Conservation (phyloP, 1,140 invertebrate species). For the Papilio machaon region DNA sequence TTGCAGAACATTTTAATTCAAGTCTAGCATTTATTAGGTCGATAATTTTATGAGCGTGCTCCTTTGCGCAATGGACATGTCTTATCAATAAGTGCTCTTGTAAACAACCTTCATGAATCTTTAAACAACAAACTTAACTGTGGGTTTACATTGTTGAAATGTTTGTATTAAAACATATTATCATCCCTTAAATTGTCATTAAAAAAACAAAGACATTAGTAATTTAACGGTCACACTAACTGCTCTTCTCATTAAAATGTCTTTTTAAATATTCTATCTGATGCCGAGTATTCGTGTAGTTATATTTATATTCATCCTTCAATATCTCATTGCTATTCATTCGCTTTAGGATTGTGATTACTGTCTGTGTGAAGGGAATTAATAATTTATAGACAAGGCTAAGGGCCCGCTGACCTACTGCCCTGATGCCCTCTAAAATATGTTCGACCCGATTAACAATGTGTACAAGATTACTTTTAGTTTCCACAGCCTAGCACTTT, state of each 20-base stretch:
- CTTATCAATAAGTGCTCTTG: slow-evolving; percentile 6
- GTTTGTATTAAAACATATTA: too few species aligned
- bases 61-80: not conserved
- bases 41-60: too few species aligned
- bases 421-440: slow-evolving; percentile 23
- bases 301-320: not conserved
- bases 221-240: too few species aligned
- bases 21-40: not conserved
- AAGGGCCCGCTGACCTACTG: slow-evolving; percentile 29
- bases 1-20: too few species aligned
- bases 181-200: too few species aligned
- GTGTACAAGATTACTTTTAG: not conserved
- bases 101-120: not conserved
- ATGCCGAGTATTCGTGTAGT: too few species aligned
- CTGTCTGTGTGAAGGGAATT: slow-evolving; percentile 29
- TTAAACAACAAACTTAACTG: not conserved
- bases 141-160: too few species aligned
- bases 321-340: slow-evolving; percentile 15
- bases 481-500: not conserved
- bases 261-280: too few species aligned
- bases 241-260: too few species aligned
- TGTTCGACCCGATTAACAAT: not conserved
- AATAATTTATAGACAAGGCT: slow-evolving; percentile 35
- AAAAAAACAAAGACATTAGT: too few species aligned
- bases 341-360: slow-evolving; percentile 8